phyloP scores from a whole-genome alignment of 2,888 invertebrate species.

The Coelopa pilipes region DNA sequence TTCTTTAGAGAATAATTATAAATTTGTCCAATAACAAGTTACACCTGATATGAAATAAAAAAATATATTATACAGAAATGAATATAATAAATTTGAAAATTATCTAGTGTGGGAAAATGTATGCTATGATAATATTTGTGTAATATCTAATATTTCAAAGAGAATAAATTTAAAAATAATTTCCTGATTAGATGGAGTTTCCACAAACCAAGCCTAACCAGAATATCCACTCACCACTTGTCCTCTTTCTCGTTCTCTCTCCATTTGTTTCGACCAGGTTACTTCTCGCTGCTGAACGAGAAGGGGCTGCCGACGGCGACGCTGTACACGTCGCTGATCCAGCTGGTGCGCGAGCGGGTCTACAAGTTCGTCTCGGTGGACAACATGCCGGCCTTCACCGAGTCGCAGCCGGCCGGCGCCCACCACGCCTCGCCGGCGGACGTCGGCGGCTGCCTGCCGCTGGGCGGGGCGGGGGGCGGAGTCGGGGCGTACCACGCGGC shows the following conservation, averaged over 20 bases:
- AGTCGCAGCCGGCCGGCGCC: slow-evolving; percentile 60
- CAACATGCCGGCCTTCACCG: slow-evolving; percentile 65
- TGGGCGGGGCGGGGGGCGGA: slow-evolving; percentile 17
- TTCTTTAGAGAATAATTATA: too few species aligned
- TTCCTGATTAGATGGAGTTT: too few species aligned
- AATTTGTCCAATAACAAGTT: too few species aligned
- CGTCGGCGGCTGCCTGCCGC: slow-evolving; percentile 56
- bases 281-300: slow-evolving; percentile 76
- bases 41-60: too few species aligned
- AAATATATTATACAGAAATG: too few species aligned
- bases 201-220: too few species aligned
- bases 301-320: slow-evolving; percentile 75
- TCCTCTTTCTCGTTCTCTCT: background rate
- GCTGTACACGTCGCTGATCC: slow-evolving; percentile 74
- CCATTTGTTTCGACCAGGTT: slow-evolving; percentile 71
- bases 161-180: too few species aligned
- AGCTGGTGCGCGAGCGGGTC: slow-evolving; percentile 76
- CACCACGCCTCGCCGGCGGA: slow-evolving; percentile 44
- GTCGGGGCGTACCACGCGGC: slow-evolving; percentile 45
- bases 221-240: background rate
- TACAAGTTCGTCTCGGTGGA: slow-evolving; percentile 67
- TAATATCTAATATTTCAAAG: too few species aligned
- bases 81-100: too few species aligned
- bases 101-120: too few species aligned
- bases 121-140: too few species aligned